Base-by-base conservation (phyloP, 1,140 invertebrate genomes). In the Sycobia sp. region DNA sequence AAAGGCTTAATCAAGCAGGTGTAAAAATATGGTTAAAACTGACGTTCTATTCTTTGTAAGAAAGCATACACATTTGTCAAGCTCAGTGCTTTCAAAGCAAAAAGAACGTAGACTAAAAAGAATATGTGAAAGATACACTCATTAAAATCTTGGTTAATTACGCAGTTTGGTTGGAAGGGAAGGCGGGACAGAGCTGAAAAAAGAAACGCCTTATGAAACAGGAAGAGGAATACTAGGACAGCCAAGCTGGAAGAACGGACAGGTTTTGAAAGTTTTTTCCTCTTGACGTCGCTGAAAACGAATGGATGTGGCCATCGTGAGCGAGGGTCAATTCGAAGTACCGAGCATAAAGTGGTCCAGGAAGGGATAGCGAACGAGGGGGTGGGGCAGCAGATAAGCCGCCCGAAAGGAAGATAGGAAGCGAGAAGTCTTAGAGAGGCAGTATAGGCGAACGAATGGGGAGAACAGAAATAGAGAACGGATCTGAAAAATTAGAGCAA, bases 91-190 rank as follows among this genome's bases (percentile, higher is more conserved):
- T 53, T 38, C 11, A 39, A 53, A 27, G 34, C 36, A 29, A 53
- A 25, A 25, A 10, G 20, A 23, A 22, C 38, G 36, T 8, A 14
- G 36, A 25, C 34, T 13, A 25, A 39, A 53, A 53, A 25, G n/a
- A 18, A 38, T 9, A 16, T 22, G 43, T 39, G 18, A 55, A 55
- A 43, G 39, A 55, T 43, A 34, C 50, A 43, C 53, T 55, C 39
- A 56, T 56, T 56, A 56, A 56, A 56, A 56, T 56, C 25, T 44
- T 44, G 38, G 38, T 43, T 56, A 43, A 56, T 56, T 56, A n/a
- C 39, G 39, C 22, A 34, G 53, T 56, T 56, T 18, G 38, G 53
- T n/a, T 4, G 29, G 14, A 5, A 41, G 50, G 41, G 27, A 54
- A 16, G 7, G 22, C 23, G 9, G 29, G 14, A 47, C 4, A 14